phyloP scores from a whole-genome alignment of 2,888 invertebrate genomes.

The Tetheella fluctuosa region DNA sequence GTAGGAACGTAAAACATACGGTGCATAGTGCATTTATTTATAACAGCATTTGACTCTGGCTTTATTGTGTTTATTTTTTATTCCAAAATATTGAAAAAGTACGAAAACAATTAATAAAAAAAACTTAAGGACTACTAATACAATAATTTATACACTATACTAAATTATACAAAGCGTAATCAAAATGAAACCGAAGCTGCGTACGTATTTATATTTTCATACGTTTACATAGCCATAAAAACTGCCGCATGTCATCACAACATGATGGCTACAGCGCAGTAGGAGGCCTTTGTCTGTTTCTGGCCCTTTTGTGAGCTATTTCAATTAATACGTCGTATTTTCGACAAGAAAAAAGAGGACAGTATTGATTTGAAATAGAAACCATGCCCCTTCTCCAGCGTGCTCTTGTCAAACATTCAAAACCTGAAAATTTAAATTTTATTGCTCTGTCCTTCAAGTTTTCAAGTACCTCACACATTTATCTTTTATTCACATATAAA shows the following conservation, averaged over 20 bases:
- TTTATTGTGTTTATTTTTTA: no score
- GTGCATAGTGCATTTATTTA: not conserved
- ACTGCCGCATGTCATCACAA: slow-evolving; percentile 49
- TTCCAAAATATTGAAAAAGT: no score
- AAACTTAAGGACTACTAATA: no score
- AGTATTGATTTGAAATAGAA: slow-evolving; percentile 51
- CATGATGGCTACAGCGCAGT: slow-evolving; percentile 37
- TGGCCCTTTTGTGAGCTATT: slow-evolving; percentile 63
- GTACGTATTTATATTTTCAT: slow-evolving; percentile 26
- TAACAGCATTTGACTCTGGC: no score
- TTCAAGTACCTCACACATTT: slow-evolving; percentile 14
- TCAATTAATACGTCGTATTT: slow-evolving; percentile 67
- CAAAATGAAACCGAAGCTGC: not conserved
- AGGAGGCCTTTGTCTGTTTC: slow-evolving; percentile 51
- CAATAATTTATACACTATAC: no score
- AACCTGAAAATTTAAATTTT: not conserved
- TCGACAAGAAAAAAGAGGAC: slow-evolving; percentile 38
- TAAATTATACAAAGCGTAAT: no score
- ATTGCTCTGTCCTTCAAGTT: slow-evolving; percentile 17
- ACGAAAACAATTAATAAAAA: no score
- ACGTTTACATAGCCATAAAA: slow-evolving; percentile 36
- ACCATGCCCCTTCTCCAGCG: slow-evolving; percentile 49
- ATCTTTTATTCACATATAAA: slow-evolving; percentile 7
- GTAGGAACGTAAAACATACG: slow-evolving; percentile 9
- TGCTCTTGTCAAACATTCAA: slow-evolving; percentile 34